A percentile compares a stretch with the other conserved stretches of the same genome.
Conservation (phyloP, 2,797 vertebrate species). For the Halcyon badia region DNA sequence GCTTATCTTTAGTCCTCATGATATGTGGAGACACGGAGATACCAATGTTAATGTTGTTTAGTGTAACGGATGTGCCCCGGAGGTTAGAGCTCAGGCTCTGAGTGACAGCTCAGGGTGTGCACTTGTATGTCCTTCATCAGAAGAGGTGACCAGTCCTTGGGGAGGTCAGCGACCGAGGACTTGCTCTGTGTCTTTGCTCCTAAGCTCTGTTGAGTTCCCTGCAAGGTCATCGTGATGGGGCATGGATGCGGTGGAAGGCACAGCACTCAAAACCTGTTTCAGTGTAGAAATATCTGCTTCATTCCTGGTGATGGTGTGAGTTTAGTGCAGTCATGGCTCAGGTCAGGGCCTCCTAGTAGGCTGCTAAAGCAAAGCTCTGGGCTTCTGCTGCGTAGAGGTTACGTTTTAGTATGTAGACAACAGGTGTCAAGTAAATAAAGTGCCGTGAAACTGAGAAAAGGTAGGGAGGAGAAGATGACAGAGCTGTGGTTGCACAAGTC, state of each 20-base stretch:
- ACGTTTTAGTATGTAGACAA: not conserved
- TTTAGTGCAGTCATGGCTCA: not conserved
- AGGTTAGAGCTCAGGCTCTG: not conserved
- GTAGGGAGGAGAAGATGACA: not conserved
- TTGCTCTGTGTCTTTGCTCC: not conserved
- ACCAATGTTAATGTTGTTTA: rapidly evolving
- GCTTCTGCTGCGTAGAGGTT: not conserved
- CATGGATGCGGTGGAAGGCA: not conserved
- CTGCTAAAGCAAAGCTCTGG: not conserved
- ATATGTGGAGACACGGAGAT: not conserved
- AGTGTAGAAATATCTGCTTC: not conserved
- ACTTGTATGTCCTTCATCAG: not conserved
- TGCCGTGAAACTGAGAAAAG: not conserved
- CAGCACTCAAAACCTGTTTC: not conserved
- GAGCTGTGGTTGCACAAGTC: not conserved
- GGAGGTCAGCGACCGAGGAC: not conserved
- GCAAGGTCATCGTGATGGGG: not conserved
- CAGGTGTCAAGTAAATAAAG: not conserved
- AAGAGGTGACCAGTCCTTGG: not conserved
- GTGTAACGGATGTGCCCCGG: not conserved
- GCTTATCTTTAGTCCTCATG: not conserved
- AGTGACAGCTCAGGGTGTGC: not conserved
- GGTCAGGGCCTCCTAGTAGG: not conserved
- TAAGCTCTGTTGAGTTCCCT: not conserved
- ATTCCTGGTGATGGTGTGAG: not conserved